A percentile compares a stretch with the other conserved stretches of the same genome.
Conservation (phyloP, 2,113 vertebrate species). For the Beaufortia kweichowensis region DNA sequence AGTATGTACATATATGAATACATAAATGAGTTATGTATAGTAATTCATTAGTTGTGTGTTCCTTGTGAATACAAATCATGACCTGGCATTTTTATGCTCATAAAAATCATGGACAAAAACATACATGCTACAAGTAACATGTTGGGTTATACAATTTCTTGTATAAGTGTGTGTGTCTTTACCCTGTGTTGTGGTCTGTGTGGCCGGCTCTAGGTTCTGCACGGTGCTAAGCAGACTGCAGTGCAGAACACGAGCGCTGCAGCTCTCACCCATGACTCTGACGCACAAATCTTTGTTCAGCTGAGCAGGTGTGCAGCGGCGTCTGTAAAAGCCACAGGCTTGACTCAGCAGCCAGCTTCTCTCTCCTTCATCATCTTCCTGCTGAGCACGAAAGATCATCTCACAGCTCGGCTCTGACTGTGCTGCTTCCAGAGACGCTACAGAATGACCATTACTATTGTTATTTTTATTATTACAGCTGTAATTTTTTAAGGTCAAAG, state of each 20-base stretch:
- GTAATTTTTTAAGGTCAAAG: not conserved
- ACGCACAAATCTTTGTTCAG: slow-evolving; percentile 69
- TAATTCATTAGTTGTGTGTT: too few species aligned
- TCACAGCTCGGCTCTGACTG: slow-evolving; percentile 79
- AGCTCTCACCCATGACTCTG: slow-evolving; percentile 76
- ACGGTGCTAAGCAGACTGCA: slow-evolving; percentile 78
- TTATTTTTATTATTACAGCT: not conserved
- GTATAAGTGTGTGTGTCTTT: slow-evolving; percentile 29
- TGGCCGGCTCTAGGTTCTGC: slow-evolving; percentile 74
- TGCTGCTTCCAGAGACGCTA: slow-evolving; percentile 59
- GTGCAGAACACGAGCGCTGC: slow-evolving; percentile 75
- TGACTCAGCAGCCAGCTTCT: slow-evolving; percentile 84
- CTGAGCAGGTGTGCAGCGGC: slow-evolving; percentile 68
- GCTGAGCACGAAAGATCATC: slow-evolving; percentile 73
- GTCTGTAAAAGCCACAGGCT: slow-evolving; percentile 81
- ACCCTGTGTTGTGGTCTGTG: slow-evolving; percentile 69
- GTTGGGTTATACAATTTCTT: not conserved
- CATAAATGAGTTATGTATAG: too few species aligned
- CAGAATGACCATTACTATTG: not conserved
- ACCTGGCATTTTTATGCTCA: too few species aligned
- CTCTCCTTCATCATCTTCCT: slow-evolving; percentile 69
- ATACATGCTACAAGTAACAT: too few species aligned
- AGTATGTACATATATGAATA: too few species aligned
- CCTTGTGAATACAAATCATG: too few species aligned
- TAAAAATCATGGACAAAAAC: too few species aligned